Conservation (phyloP, 2,113 vertebrate genomes). For the Datnioides undecimradiatus region DNA sequence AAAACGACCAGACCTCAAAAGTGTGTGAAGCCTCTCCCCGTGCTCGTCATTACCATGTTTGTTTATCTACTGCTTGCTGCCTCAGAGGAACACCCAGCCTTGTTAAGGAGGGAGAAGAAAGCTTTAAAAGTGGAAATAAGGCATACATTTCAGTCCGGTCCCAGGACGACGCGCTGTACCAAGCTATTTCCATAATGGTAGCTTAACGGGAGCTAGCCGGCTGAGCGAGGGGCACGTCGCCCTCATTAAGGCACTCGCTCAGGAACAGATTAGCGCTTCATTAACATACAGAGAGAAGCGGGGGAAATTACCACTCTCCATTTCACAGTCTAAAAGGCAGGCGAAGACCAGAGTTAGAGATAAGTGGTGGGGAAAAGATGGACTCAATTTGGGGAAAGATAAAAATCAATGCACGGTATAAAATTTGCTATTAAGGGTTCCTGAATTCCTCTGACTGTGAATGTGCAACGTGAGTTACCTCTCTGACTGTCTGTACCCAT, state of each 20-base stretch:
- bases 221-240: constrained; percentile 73
- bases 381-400: constrained; percentile 74
- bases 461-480: constrained; percentile 11
- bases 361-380: constrained; percentile 72
- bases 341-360: constrained; percentile 73
- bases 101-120: constrained; percentile 77
- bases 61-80: constrained; percentile 77
- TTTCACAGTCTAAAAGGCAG: constrained; percentile 82
- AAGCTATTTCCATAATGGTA: constrained; percentile 83
- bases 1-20: constrained; percentile 75
- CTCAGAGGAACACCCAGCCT: constrained; percentile 78
- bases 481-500: neutral
- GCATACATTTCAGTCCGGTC: constrained; percentile 76
- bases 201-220: constrained; percentile 76
- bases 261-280: constrained; percentile 83
- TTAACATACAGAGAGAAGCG: constrained; percentile 85
- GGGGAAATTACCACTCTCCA: constrained; percentile 81
- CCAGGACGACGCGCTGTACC: constrained; percentile 65
- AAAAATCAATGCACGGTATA: constrained; percentile 65
- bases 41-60: constrained; percentile 82
- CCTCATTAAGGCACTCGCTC: constrained; percentile 83
- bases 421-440: constrained; percentile 65
- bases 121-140: constrained; percentile 83
- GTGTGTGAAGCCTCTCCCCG: constrained; percentile 65
- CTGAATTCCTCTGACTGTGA: constrained; percentile 20